Evolutionary conservation across 2,797 vertebrate genomes (phyloP).

Genomic region (Myripristis murdjan): DNA sequence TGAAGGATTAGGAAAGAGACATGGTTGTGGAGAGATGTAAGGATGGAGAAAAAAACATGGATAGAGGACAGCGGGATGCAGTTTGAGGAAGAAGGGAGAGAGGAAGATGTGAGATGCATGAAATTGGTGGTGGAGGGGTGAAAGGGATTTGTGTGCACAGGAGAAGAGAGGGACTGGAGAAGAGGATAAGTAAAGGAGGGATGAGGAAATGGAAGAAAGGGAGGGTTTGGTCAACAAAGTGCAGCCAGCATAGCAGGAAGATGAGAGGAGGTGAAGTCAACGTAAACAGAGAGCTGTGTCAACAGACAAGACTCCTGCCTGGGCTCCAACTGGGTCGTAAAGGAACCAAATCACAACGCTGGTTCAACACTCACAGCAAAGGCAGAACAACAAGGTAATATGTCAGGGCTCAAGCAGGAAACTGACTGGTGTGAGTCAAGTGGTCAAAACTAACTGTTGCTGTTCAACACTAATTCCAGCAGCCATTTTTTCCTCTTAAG

Average conservation of each 20-base stretch:
- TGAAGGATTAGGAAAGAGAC: constrained; percentile 34
- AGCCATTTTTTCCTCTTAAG: constrained; percentile 6
- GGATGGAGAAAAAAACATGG: constrained; percentile 49
- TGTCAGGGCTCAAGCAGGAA: constrained; percentile 26
- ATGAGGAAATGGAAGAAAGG: constrained; percentile 50
- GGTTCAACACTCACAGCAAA: constrained; percentile 11
- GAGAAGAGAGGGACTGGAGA: constrained; percentile 11
- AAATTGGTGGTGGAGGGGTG: constrained; percentile 22
- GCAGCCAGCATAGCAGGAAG: constrained; percentile 57
- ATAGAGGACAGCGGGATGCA: constrained; percentile 54
- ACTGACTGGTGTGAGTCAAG: too few species aligned
- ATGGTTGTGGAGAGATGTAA: constrained; percentile 54
- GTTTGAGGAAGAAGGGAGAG: constrained; percentile 50
- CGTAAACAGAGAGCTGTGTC: constrained; percentile 57
- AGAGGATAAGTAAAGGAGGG: not conserved
- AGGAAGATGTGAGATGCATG: constrained; percentile 31
- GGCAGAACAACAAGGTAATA: constrained; percentile 14
- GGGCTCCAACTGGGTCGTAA: not conserved
- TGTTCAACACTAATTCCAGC: constrained; percentile 1
- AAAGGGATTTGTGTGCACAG: constrained; percentile 24
- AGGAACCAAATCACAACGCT: constrained; percentile 34
- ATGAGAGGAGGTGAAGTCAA: constrained; percentile 61
- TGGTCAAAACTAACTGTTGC: constrained; percentile 14
- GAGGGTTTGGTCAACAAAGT: constrained; percentile 33
- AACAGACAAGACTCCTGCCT: constrained; percentile 57